Conservation (phyloP, 2,113 vertebrate species). For the Onychostruthus taczanowskii region DNA sequence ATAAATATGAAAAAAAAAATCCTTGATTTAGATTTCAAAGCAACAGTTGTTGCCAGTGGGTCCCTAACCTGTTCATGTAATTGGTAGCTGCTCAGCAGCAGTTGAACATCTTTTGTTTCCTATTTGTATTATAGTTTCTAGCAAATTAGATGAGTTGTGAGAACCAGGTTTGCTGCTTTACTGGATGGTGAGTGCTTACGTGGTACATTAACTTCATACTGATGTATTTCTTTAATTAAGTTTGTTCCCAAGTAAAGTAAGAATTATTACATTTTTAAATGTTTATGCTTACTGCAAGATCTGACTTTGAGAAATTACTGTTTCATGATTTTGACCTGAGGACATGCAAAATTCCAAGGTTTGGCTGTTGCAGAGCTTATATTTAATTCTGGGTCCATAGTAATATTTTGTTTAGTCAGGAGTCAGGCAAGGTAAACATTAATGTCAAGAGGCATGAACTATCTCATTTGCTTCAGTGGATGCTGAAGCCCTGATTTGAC, state of each 20-base stretch:
- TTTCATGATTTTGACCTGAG: neutral
- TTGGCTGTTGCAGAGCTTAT: neutral
- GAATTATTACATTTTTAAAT: neutral
- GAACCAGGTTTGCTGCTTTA: neutral
- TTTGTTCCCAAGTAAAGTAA: neutral
- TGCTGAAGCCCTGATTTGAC: neutral
- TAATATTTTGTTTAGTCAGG: neutral
- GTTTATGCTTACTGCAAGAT: neutral
- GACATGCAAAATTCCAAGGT: neutral
- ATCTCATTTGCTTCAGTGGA: neutral
- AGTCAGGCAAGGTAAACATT: neutral
- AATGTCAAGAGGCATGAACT: neutral
- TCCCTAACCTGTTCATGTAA: neutral
- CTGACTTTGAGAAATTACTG: neutral
- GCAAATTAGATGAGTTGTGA: neutral
- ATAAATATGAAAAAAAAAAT: slow-evolving; percentile 12
- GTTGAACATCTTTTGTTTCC: neutral
- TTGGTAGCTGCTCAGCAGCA: neutral
- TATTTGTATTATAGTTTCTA: neutral
- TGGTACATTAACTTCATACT: neutral
- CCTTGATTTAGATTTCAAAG: slow-evolving; percentile 52
- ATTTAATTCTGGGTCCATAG: neutral
- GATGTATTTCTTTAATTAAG: neutral
- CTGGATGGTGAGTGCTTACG: neutral
- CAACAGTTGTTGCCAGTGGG: neutral